Conservation (phyloP, 2,113 vertebrate species). For the Falco punctatus region DNA sequence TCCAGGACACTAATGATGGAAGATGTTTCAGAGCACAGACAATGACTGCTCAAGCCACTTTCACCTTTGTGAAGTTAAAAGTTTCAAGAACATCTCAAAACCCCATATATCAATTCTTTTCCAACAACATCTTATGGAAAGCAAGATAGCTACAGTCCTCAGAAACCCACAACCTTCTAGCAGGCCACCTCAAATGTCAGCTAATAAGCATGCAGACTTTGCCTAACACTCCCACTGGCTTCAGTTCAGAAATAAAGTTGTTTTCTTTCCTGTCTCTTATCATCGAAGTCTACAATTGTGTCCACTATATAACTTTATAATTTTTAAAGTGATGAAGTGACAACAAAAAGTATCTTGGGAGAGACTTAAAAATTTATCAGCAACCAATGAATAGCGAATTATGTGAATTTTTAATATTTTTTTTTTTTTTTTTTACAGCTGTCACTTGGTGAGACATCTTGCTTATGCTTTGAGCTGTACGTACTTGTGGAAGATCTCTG, state of each 20-base stretch:
- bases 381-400: background rate
- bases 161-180: background rate
- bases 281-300: background rate
- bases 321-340: constrained; percentile 38
- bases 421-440: background rate
- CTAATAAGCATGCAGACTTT: background rate
- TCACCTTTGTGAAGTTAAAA: background rate
- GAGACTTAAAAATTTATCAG: constrained; percentile 47
- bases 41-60: background rate
- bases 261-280: background rate
- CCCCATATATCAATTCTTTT: background rate
- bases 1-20: background rate
- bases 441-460: constrained; percentile 24
- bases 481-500: constrained; percentile 28
- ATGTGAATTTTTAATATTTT: background rate
- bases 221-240: background rate
- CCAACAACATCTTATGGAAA: background rate
- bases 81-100: background rate
- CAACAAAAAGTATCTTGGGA: background rate
- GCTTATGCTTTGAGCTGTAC: background rate
- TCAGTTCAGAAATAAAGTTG: constrained; percentile 10
- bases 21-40: background rate
- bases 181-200: background rate
- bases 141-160: background rate
- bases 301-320: background rate